Evolutionary conservation across 1,140 invertebrate genomes (phyloP).

Genomic region (Philaenus spumarius): DNA sequence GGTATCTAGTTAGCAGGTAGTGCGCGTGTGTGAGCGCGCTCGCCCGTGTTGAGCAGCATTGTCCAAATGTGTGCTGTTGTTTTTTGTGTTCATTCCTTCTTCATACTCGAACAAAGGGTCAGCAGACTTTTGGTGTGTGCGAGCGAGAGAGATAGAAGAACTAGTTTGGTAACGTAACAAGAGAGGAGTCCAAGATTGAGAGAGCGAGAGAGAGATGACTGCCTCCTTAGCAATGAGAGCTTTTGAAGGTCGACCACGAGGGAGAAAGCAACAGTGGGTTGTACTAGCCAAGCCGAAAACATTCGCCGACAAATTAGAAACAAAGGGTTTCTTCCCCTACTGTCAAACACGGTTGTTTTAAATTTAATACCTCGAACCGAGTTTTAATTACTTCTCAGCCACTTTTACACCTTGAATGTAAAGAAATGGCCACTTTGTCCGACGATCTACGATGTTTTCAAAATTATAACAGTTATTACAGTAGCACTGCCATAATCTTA

Average conservation of each 20-base stretch:
- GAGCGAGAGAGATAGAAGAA: neutral
- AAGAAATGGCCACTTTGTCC: too few relatives aligned
- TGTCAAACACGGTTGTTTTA: too few relatives aligned
- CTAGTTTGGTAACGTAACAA: constrained; percentile 9
- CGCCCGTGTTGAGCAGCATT: constrained; percentile 7
- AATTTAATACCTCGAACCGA: too few relatives aligned
- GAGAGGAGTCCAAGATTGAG: neutral
- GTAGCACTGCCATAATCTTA: too few relatives aligned
- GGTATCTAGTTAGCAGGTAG: too few relatives aligned
- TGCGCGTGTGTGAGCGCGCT: too few relatives aligned
- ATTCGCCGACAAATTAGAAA: neutral
- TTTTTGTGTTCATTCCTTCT: too few relatives aligned
- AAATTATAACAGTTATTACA: too few relatives aligned
- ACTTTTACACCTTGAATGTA: too few relatives aligned
- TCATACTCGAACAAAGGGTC: constrained; percentile 7
- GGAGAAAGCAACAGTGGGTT: constrained; percentile 3
- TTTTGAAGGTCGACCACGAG: constrained; percentile 13
- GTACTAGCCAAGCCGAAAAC: constrained; percentile 9
- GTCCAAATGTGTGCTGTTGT: constrained; percentile 8
- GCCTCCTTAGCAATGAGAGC: constrained; percentile 12
- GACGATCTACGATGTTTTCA: too few relatives aligned
- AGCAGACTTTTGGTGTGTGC: neutral
- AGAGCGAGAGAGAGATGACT: constrained; percentile 10
- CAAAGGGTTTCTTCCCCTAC: too few relatives aligned
- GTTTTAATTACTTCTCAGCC: too few relatives aligned